Base-by-base conservation (phyloP, 2,797 vertebrate genomes). In the Melanotaenia boesemani region DNA sequence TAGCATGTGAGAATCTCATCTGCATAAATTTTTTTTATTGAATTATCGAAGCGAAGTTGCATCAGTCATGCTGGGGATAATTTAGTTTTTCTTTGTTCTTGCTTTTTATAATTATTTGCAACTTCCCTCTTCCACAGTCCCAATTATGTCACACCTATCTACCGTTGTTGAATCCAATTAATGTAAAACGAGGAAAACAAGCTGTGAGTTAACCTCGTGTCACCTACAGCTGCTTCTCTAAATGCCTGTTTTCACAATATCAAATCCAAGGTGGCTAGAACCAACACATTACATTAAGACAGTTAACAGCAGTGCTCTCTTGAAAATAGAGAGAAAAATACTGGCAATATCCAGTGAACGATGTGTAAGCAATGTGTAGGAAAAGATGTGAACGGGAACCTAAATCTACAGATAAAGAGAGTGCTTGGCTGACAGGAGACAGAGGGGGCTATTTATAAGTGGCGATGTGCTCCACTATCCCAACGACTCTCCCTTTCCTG, bases 361-460 rank as follows among this genome's bases (percentile, higher is more conserved):
- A 7, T 22, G 34, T 55, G 15, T 73, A 20, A 72, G 32, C 54
- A 5, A 12, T 30, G 12, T 44, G 24, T 9, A 39, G 37, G 1
- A 46, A 28, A 69, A 58, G 6, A 59, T 41, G 13, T 16, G 39
- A 1, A 72, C 26, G 34, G 76, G 32, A 74, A 78, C 24, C 58
- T 54, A 59, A 69, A 81, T 66, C 59, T 61, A 68, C 66, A 70
- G 67, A 65, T 67, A 52, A 68, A 78, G 26, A 69, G 56, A 71
- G 39, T 75, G 73, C 67, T 18, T 62, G 76, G 46, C 67, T 79
- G 61, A 79, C 76, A 80, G 63, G 55, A 62, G 76, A 82, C 30
- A 72, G 83, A 85, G 77, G 73, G 70, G 68, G 86, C 91, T 95
- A 95, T 94, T 94, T 91, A 91, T 94, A 94, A 87, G 76, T 39